These are phyloP conservation scores for Plecturocebus donacophilus DNA, from an alignment of 2,113 vertebrate species.

Conservation along the genomic window DNA sequence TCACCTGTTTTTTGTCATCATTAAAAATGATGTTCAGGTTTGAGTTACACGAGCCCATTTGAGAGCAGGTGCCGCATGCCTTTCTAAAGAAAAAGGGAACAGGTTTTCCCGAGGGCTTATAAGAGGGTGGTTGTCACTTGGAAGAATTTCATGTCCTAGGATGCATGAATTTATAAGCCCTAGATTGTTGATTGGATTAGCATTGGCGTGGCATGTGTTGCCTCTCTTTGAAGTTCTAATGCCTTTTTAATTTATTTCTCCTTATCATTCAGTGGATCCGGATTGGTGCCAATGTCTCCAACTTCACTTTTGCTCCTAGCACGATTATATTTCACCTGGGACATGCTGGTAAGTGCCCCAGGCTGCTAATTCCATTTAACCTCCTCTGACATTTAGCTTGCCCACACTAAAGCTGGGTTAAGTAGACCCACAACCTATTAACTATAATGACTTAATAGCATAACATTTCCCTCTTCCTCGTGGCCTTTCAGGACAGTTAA, in stretches of 20 bases:
- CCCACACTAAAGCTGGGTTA: slow-evolving; percentile 71
- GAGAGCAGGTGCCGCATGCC: background rate
- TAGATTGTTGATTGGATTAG: background rate
- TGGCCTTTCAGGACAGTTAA: slow-evolving; percentile 83
- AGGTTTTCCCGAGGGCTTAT: slow-evolving; percentile 14
- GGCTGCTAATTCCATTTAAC: slow-evolving; percentile 81
- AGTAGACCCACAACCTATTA: slow-evolving; percentile 84
- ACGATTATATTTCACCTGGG: slow-evolving; percentile 96
- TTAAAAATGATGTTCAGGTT: slow-evolving; percentile 25
- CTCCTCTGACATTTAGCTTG: slow-evolving; percentile 80
- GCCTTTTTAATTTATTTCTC: slow-evolving; percentile 74
- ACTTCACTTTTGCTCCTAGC: slow-evolving; percentile 97
- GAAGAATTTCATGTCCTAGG: slow-evolving; percentile 30
- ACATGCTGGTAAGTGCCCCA: slow-evolving; percentile 92
- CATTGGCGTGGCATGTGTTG: background rate
- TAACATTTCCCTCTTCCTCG: slow-evolving; percentile 83
- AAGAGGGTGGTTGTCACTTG: slow-evolving; percentile 8
- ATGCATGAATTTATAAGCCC: background rate
- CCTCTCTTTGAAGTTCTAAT: slow-evolving; percentile 53
- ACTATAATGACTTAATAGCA: slow-evolving; percentile 88
- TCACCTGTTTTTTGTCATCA: slow-evolving; percentile 22
- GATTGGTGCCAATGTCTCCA: slow-evolving; percentile 97
- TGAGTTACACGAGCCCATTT: slow-evolving; percentile 6
- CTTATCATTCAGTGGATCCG: slow-evolving; percentile 92
- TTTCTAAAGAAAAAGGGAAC: slow-evolving; percentile 18